These are phyloP conservation scores for Oreocharis arfaki DNA, from an alignment of 2,113 vertebrate species.

Conservation along the genomic window DNA sequence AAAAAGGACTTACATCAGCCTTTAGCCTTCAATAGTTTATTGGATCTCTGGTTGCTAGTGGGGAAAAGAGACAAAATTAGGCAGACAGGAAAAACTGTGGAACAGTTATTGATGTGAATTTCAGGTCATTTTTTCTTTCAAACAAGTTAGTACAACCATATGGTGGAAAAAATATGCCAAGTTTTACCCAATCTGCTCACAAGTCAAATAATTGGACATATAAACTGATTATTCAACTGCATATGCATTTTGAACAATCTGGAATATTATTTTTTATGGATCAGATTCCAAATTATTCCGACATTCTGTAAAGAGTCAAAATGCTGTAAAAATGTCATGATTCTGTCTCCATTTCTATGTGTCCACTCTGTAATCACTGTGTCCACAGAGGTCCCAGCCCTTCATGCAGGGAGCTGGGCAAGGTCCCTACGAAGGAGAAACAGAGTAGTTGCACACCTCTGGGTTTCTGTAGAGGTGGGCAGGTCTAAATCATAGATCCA, in stretches of 20 bases:
- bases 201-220: slow-evolving; percentile 4
- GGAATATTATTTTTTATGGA: background rate
- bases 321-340: background rate
- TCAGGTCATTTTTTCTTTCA: background rate
- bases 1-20: background rate
- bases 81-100: background rate
- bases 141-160: background rate
- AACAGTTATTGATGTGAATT: slow-evolving; percentile 2
- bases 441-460: background rate
- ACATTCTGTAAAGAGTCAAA: background rate
- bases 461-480: background rate
- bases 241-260: background rate
- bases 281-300: background rate
- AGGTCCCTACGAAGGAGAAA: background rate
- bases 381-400: background rate
- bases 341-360: background rate
- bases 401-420: background rate
- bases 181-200: background rate
- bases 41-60: background rate
- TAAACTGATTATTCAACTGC: background rate
- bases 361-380: fast-evolving
- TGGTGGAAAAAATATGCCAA: slow-evolving; percentile 1
- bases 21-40: background rate
- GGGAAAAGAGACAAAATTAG: slow-evolving; percentile 21
- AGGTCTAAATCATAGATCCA: background rate